Evolutionary conservation across 2,888 invertebrate species (phyloP).

Genomic region (Chironomus tentans): DNA sequence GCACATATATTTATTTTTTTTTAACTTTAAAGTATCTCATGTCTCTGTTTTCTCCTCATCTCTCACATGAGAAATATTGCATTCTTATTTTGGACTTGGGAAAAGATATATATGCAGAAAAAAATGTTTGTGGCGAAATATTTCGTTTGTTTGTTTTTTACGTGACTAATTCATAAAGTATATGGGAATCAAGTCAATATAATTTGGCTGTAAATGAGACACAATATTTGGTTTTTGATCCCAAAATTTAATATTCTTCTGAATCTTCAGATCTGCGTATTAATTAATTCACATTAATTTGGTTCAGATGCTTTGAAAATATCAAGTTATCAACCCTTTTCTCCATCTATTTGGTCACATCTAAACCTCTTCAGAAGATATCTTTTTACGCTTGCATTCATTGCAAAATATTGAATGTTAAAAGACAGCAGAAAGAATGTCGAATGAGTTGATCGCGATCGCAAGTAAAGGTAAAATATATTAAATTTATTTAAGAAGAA

Average conservation of each 20-base stretch:
- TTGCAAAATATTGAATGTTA: background rate
- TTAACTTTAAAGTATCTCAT: background rate
- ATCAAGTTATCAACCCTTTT: background rate
- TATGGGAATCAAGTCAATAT: background rate
- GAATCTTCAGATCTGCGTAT: too few relatives aligned
- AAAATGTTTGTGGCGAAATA: background rate
- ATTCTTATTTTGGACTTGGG: background rate
- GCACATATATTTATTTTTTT: conserved; percentile 7
- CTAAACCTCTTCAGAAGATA: background rate
- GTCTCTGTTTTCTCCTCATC: background rate
- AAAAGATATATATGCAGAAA: background rate
- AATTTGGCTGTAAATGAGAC: background rate
- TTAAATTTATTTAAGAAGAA: background rate
- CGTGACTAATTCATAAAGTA: background rate
- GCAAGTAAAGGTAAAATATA: background rate
- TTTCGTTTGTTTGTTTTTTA: too few relatives aligned
- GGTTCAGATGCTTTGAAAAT: background rate
- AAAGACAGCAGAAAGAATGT: background rate
- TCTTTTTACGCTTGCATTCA: background rate
- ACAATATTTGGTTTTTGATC: background rate
- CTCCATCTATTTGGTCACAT: background rate
- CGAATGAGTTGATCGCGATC: conserved; percentile 15
- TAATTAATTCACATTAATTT: too few relatives aligned
- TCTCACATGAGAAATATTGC: background rate
- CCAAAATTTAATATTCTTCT: too few relatives aligned